Evolutionary conservation across 2,113 vertebrate genomes (phyloP), one percentile per base, ranked within the genome.

Genomic region (Ochotona curzoniae): DNA sequence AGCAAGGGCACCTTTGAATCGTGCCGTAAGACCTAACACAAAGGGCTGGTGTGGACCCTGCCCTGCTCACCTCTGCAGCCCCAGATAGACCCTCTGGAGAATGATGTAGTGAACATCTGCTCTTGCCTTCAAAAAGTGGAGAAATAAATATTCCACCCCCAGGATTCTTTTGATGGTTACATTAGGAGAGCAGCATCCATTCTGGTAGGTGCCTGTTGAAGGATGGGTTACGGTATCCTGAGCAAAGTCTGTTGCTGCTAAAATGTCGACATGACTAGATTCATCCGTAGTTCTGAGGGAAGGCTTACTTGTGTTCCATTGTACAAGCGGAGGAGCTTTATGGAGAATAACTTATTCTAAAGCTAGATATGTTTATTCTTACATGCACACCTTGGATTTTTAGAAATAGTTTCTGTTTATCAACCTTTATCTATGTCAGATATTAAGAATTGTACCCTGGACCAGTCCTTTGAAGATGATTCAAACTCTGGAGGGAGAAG

Each of bases 91-190:
- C 15, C 18, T 70, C 54, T 70, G 81, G 20, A 81, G 51, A 81
- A 78, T 51, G 20, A 69, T 30, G 10, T 67, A 25, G 64, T 69
- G 51, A 91, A 10, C 30, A 91, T 57, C 69, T 44, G 7, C 32
- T 83, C 32, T 86, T 5, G 30, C 71, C n/a, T 87, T 82, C 87
- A 87, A 86, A 86, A 76, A 28, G 49, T 17, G 67, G 90, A n/a
- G 75, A 75, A 82, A 35, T 49, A 35, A 44, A 5, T 32, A n/a
- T 75, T 81, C 25, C 57, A 70, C 30, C 49, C 18, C 54, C 20
- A 91, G 44, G 35, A 51, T 75, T 74, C 66, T 83, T 61, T 5
- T 47, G 69, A 70, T 17, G n/a, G 32, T 67, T 61, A 79, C 51
- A 25, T 63, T 61, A 63, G 30, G 38, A n/a, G 74, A 74, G 0